Percentiles rank a stretch among this genome's conserved stretches.
phyloP scores from a whole-genome alignment of 2,797 vertebrate species.

The Morus bassanus region DNA sequence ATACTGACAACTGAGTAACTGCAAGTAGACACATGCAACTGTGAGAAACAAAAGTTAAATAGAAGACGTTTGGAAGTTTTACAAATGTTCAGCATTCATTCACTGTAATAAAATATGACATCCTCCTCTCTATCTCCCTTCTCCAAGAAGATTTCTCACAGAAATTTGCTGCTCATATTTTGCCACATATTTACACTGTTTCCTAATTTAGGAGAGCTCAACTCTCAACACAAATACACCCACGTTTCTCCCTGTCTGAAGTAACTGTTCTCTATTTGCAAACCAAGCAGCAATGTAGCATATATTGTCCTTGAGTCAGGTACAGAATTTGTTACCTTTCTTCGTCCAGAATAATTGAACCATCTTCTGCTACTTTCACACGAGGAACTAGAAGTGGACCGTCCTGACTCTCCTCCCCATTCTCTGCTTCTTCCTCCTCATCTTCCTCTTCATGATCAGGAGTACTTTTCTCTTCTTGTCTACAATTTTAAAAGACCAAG shows the following conservation, averaged over 20 bases:
- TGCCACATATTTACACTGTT: neutral
- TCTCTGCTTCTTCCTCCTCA: conserved; percentile 55
- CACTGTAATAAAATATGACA: neutral
- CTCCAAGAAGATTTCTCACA: neutral
- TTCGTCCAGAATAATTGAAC: conserved; percentile 95
- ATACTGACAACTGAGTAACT: neutral
- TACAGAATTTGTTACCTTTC: conserved; percentile 81
- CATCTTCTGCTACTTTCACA: conserved; percentile 97
- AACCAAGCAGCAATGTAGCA: neutral
- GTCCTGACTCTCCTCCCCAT: conserved; percentile 75
- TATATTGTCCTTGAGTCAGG: neutral
- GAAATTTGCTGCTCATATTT: neutral
- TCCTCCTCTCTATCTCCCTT: neutral
- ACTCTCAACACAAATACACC: neutral
- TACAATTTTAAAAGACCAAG: conserved; percentile 31
- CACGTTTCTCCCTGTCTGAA: accelerated
- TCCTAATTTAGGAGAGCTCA: neutral
- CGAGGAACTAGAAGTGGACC: conserved; percentile 87
- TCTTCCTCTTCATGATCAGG: conserved; percentile 64
- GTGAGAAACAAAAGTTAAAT: neutral
- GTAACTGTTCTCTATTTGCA: neutral
- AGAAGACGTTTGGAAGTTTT: neutral
- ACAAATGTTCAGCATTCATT: neutral
- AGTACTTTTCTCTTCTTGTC: conserved; percentile 63
- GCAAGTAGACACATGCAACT: neutral